Percentiles rank a stretch among this genome's conserved stretches.
Evolutionary conservation across 1,140 invertebrate genomes (phyloP).

Genomic region (Caerostris extrusa): DNA sequence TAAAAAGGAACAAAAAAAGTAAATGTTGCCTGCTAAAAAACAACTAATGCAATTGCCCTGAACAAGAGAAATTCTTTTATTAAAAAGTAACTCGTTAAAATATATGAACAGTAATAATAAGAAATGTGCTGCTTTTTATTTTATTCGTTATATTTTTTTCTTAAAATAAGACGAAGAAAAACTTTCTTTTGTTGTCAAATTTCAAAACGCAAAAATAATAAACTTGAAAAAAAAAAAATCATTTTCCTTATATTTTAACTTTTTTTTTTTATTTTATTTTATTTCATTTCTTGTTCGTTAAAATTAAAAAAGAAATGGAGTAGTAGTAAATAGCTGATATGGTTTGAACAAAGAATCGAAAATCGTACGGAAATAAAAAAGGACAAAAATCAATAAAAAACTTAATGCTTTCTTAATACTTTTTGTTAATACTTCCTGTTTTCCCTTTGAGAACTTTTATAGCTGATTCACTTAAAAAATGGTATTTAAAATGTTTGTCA

Average conservation of each 20-base stretch:
- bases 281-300: background rate
- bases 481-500: too few relatives aligned
- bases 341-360: too few relatives aligned
- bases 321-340: too few relatives aligned
- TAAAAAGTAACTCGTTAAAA: background rate
- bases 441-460: too few relatives aligned
- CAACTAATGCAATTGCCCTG: background rate
- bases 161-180: background rate
- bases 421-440: too few relatives aligned
- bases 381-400: too few relatives aligned
- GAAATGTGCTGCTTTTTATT: background rate
- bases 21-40: background rate
- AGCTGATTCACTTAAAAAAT: too few relatives aligned
- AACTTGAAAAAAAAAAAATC: background rate
- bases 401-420: too few relatives aligned
- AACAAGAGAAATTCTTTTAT: background rate
- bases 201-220: background rate
- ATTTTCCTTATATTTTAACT: background rate
- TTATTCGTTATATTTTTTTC: background rate
- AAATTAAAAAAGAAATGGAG: too few relatives aligned
- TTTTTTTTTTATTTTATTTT: background rate
- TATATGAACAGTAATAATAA: background rate
- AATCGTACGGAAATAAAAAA: too few relatives aligned
- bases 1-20: background rate
- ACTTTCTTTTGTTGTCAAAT: background rate